phyloP scores from a whole-genome alignment of 2,113 vertebrate species.

The Steatornis caripensis region DNA sequence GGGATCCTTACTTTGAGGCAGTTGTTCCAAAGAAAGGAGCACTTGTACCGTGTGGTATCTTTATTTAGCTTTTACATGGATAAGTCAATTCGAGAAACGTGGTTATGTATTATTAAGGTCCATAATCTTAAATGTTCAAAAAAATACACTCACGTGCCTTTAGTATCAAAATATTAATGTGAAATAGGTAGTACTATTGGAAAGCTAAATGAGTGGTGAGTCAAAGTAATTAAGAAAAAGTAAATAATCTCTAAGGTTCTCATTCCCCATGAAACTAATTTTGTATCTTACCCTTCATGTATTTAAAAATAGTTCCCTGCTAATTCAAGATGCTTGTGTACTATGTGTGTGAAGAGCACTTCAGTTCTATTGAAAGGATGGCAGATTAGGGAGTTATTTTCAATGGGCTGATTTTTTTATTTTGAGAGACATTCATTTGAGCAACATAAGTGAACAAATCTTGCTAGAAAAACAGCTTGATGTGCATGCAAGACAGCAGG shows the following conservation, averaged over 20 bases:
- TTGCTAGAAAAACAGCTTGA: constrained; percentile 32
- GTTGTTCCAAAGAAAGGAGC: neutral
- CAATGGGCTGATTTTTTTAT: constrained; percentile 20
- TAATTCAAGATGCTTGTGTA: constrained; percentile 73
- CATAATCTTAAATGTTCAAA: neutral
- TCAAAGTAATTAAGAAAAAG: constrained; percentile 77
- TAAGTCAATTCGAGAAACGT: neutral
- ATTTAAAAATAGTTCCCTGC: constrained; percentile 78
- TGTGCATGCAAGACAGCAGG: neutral
- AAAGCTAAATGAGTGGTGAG: constrained; percentile 74
- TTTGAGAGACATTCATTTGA: constrained; percentile 36
- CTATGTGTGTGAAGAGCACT: constrained; percentile 71
- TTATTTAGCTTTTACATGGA: neutral
- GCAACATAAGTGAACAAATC: neutral
- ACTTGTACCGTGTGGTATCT: neutral
- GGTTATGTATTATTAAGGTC: neutral
- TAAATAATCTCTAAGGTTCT: constrained; percentile 79
- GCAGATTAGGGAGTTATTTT: constrained; percentile 72
- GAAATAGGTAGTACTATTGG: constrained; percentile 66
- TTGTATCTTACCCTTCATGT: constrained; percentile 72
- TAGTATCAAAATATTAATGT: constrained; percentile 27
- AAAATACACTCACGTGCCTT: neutral
- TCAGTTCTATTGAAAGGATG: constrained; percentile 69
- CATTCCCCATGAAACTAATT: constrained; percentile 79
- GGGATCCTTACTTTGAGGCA: neutral